Conservation (phyloP, 2,113 vertebrate genomes). For the Procavia capensis region DNA sequence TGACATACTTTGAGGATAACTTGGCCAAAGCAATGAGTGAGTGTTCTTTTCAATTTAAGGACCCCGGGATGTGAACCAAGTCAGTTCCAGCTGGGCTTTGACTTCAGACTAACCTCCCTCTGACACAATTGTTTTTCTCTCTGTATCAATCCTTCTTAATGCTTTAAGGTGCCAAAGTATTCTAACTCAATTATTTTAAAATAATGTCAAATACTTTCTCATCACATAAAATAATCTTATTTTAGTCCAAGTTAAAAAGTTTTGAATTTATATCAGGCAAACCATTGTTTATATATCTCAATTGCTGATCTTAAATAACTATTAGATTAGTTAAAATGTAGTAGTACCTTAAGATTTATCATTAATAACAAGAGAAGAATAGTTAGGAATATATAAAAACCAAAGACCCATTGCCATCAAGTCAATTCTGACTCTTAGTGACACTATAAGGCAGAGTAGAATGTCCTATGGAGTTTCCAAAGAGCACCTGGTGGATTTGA, state of each 20-base stretch:
- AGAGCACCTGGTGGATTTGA: too few species aligned
- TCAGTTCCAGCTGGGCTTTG: not conserved
- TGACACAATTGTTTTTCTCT: conserved; percentile 26
- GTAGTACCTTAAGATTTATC: conserved; percentile 19
- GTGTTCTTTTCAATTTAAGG: not conserved
- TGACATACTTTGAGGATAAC: conserved; percentile 30
- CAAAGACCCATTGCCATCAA: too few species aligned
- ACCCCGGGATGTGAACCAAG: not conserved
- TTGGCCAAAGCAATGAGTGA: not conserved
- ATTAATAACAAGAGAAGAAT: conserved; percentile 36
- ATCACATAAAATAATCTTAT: conserved; percentile 66
- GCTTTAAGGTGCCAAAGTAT: conserved; percentile 70
- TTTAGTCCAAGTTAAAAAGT: conserved; percentile 66
- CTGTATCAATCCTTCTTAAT: conserved; percentile 56
- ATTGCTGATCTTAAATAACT: conserved; percentile 50
- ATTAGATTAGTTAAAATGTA: conserved; percentile 50
- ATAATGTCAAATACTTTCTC: conserved; percentile 60
- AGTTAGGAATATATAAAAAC: not conserved
- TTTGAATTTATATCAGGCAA: conserved; percentile 45
- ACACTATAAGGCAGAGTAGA: too few species aligned
- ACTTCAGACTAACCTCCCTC: conserved; percentile 53
- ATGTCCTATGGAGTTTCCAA: too few species aligned
- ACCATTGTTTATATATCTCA: conserved; percentile 11
- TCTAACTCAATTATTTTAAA: conserved; percentile 72
- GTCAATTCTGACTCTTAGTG: too few species aligned